Base-by-base conservation (phyloP, 30 jellyfish, hydroid and myxozoan species). In the Pelagia noctiluca region DNA sequence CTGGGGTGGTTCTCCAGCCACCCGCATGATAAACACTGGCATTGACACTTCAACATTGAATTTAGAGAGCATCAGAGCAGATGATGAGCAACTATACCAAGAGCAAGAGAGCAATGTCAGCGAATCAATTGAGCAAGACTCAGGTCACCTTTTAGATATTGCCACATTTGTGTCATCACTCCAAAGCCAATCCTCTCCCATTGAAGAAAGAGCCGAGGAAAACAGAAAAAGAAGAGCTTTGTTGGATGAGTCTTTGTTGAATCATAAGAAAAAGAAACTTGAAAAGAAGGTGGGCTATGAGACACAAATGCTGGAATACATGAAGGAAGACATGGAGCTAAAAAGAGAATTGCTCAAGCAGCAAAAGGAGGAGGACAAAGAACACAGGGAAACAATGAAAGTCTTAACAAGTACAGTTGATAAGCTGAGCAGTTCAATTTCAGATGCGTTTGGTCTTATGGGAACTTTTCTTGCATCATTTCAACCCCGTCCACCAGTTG, bases 1-100 rank as follows among this genome's bases (percentile, higher is more conserved):
- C n/a, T n/a, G n/a, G n/a, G 80, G 80, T 68, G 80, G 80, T 37
- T 33, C 80, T 1, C 63, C 80, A 2, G 80, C 80, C 73, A 68
- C 80, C 4, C 3, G 23, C 80, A 68, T 28, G 32, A 28, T 68
- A 33, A 0, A 28, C 23, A 68, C 60, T 34, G 80, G 80, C 32
- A 68, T 37, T 68, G 80, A 68, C 5, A 31, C 80, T 24, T 68
- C 80, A n/a, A 1, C 3, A 22, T 33, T 68, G 80, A 33, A 31
- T 68, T 0, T 31, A 37, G 80, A 37, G 35, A 68, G 71, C 32
- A 2, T 31, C 28, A 68, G 23, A 23, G 74, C 74, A 61, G 8
- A 7, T 50, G 35, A 61, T 8, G 74, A 61, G 35, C 38, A 61
- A 61, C 74, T 22, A 13, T 21, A n/a, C 74, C 74, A 61, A 61